A percentile compares a stretch with the other conserved stretches of the same genome.
Conservation (phyloP, 2,797 vertebrate genomes). For the Lepilemur ruficaudatus region DNA sequence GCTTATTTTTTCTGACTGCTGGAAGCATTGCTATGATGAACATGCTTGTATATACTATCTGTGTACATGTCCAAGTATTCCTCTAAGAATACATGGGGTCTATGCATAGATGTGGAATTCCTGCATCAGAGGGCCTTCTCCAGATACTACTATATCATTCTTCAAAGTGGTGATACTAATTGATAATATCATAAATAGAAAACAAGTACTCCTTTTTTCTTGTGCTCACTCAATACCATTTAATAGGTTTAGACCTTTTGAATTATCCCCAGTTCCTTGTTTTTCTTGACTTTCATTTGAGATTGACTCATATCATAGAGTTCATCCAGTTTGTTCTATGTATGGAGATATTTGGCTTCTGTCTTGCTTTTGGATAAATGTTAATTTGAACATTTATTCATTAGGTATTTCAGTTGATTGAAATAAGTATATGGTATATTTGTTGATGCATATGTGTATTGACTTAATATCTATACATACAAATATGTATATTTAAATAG, state of each 20-base stretch:
- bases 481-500: neutral
- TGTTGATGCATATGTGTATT: neutral
- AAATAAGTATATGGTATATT: neutral
- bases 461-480: neutral
- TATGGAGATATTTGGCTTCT: neutral
- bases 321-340: neutral
- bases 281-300: neutral
- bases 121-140: neutral
- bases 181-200: neutral
- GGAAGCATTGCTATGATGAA: neutral
- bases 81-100: neutral
- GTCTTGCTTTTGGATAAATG: constrained; percentile 1
- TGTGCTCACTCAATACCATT: neutral
- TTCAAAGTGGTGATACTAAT: neutral
- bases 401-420: neutral
- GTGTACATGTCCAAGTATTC: neutral
- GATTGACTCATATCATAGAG: neutral
- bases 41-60: neutral
- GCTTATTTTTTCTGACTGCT: neutral
- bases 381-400: neutral
- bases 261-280: neutral
- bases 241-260: neutral
- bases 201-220: neutral
- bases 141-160: neutral
- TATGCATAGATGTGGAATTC: neutral